Percentiles rank a stretch among this genome's conserved stretches.
Evolutionary conservation across 2,888 invertebrate genomes (phyloP).

Genomic region (Chrysina gloriosa): DNA sequence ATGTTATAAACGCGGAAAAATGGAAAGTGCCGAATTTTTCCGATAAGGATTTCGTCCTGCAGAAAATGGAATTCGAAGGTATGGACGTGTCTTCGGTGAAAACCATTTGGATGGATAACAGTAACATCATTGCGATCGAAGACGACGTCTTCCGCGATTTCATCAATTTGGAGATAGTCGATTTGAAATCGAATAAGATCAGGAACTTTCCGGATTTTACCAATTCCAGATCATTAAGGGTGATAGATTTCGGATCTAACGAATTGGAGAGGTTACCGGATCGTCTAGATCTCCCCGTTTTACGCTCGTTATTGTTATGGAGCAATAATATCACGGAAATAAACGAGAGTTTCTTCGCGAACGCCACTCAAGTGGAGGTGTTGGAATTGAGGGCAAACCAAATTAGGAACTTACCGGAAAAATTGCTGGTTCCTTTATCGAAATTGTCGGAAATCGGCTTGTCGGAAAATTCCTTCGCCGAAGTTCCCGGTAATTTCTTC

Average conservation of each 20-base stretch:
- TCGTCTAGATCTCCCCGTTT: not conserved
- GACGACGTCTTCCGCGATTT: not conserved
- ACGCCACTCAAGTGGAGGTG: not conserved
- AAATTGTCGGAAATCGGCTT: constrained; percentile 38
- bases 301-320: not conserved
- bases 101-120: not conserved
- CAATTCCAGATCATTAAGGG: not conserved
- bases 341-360: not conserved
- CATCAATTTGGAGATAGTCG: not conserved
- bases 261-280: not conserved
- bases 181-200: not conserved
- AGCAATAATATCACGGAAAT: not conserved
- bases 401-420: not conserved
- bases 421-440: not conserved
- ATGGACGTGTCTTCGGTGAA: not conserved
- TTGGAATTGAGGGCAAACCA: constrained; percentile 41
- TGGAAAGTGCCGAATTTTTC: not conserved
- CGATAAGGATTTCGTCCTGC: not conserved
- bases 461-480: constrained; percentile 22
- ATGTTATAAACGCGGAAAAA: not conserved
- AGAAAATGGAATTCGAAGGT: not conserved
- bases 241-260: not conserved
- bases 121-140: not conserved
- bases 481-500: constrained; percentile 5
- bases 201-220: not conserved